Base-by-base conservation (phyloP, 2,888 invertebrate genomes). In the Vanessa cardui region DNA sequence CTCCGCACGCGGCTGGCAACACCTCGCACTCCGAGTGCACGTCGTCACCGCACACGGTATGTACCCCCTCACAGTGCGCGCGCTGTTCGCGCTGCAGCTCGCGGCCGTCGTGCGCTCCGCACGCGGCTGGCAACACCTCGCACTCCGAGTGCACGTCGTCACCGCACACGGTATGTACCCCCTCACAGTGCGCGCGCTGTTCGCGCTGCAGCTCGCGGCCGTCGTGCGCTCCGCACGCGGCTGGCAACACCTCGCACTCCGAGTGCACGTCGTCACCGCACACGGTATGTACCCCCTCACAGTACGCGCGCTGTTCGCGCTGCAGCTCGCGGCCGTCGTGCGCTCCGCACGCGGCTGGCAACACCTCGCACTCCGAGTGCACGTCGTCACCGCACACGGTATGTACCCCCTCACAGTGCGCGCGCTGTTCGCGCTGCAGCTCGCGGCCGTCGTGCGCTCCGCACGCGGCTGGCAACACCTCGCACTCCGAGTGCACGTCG, bases 1-100 rank as follows among this genome's bases (percentile, higher is more conserved):
- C 7, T 99, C 67, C 99, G 99, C 90, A 98, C 99, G 5, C 99
- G 99, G 99, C 97, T 99, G 1, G 96, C 98, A 95, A 88, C 95
- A 95, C 66, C 98, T 98, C 89, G 98, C 98, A 75, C 97, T 97
- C 72, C 97, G 97, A 5, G 96, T 98, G 15, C 93, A 47, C 47
- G 47, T 47, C 47, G 47, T 47, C 47, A 18, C 47, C 18, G 47
- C 47, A 7, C 47, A 47, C 47, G 47, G 47, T 47, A n/a, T 7
- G 47, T 47, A n/a, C 8, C n/a, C 1, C 33, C 26, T 26, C 26
- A 26, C 26, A 4, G 26, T 26, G 26, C 26, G 26, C 26, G 26
- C 26, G 26, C 26, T 99, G 71, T 99, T 99, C 90, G 97, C 99
- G 94, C 95, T 99, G 86, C 99, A 99, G 81, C 90, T 99, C 73